Percentiles rank a stretch among this genome's conserved stretches.
These are phyloP conservation scores for Heliothis subflexa DNA, from an alignment of 1,140 invertebrate genomes.

Conservation along the genomic window DNA sequence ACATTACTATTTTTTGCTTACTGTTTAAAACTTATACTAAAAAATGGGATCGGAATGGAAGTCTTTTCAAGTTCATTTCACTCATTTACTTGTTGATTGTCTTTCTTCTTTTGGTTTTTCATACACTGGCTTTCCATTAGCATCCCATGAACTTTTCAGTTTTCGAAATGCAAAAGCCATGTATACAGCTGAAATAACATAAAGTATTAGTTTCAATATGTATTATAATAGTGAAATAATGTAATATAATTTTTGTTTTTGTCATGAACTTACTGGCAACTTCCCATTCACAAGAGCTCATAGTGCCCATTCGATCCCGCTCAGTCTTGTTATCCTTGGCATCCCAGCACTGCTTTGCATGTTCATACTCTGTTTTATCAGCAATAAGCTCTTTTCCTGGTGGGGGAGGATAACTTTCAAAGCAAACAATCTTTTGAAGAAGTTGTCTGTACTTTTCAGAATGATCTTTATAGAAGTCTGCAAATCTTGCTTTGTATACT, in stretches of 20 bases:
- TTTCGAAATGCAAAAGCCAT: conserved; percentile 95
- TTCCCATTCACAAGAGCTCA: conserved; percentile 97
- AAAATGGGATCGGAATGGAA: too few species aligned
- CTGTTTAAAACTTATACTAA: too few species aligned
- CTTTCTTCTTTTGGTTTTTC: conserved; percentile 56
- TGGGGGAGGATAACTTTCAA: conserved; percentile 89
- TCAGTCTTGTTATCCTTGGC: conserved; percentile 76
- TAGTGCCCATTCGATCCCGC: conserved; percentile 89
- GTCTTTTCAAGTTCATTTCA: neutral
- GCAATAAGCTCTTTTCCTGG: conserved; percentile 87
- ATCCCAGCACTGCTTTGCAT: conserved; percentile 89
- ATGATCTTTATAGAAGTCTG: conserved; percentile 92
- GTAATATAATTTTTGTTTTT: too few species aligned
- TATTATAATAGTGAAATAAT: too few species aligned
- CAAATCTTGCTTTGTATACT: conserved; percentile 91
- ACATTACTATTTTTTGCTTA: too few species aligned
- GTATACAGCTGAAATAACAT: conserved; percentile 91
- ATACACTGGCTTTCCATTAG: conserved; percentile 88
- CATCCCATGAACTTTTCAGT: conserved; percentile 88
- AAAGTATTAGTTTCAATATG: neutral
- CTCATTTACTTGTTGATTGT: conserved; percentile 9
- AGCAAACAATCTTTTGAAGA: conserved; percentile 91
- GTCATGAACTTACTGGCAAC: conserved; percentile 90
- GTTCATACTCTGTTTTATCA: conserved; percentile 90
- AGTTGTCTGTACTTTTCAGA: conserved; percentile 88